Conservation (phyloP, 2,113 vertebrate species). For the Lutjanus erythropterus region DNA sequence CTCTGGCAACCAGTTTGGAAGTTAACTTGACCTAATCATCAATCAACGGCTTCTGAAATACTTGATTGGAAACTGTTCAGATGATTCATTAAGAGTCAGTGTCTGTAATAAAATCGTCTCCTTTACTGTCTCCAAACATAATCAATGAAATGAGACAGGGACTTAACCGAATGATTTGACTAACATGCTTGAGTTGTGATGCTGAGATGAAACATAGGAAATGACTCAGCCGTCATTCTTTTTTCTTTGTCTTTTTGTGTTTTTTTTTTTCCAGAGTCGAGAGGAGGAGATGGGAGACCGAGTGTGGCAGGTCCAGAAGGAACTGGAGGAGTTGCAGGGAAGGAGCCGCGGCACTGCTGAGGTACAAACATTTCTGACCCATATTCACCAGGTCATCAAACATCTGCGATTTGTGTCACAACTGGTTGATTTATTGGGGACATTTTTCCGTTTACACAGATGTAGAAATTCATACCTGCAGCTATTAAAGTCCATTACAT, state of each 20-base stretch:
- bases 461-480: conserved; percentile 40
- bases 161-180: conserved; percentile 14
- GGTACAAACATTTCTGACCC: conserved; percentile 75
- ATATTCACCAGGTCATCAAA: conserved; percentile 23
- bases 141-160: conserved; percentile 36
- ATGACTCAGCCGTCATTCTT: conserved; percentile 61
- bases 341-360: conserved; percentile 75
- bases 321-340: conserved; percentile 88
- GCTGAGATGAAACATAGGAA: conserved; percentile 63
- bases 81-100: not conserved
- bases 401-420: conserved; percentile 26
- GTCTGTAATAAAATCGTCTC: conserved; percentile 5
- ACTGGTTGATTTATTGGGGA: not conserved
- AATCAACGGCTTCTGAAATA: conserved; percentile 19
- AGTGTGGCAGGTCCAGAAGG: conserved; percentile 91
- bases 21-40: not conserved
- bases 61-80: conserved; percentile 7
- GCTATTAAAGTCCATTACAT: conserved; percentile 41
- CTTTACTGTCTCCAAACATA: conserved; percentile 36
- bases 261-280: conserved; percentile 84
- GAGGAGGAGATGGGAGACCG: conserved; percentile 96
- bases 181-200: conserved; percentile 63
- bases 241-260: not conserved
- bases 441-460: conserved; percentile 22
- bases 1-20: too few relatives aligned